Evolutionary conservation across 2,888 invertebrate genomes (phyloP).

Genomic region (Dioctria rufipes): DNA sequence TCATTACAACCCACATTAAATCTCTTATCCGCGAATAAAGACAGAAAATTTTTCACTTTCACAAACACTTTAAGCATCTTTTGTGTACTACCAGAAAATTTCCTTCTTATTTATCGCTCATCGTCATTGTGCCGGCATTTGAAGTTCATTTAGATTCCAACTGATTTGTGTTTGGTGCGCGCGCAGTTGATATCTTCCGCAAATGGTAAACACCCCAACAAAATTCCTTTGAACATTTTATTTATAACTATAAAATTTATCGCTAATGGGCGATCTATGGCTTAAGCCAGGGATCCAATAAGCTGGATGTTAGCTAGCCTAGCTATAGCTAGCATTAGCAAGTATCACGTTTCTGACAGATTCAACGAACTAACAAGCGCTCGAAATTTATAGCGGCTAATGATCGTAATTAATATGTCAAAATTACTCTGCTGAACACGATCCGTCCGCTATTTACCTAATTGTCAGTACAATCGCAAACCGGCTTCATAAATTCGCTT

Average conservation of each 20-base stretch:
- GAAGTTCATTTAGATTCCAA: slow-evolving; percentile 37
- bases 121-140: slow-evolving; percentile 32
- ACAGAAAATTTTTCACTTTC: too few species aligned
- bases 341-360: slow-evolving; percentile 52
- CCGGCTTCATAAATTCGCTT: slow-evolving; percentile 36
- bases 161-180: slow-evolving; percentile 14
- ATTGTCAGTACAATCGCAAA: slow-evolving; percentile 39
- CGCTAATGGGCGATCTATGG: slow-evolving; percentile 21
- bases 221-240: slow-evolving; percentile 12
- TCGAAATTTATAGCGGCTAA: slow-evolving; percentile 62
- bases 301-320: neutral
- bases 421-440: slow-evolving; percentile 60
- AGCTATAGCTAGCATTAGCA: neutral
- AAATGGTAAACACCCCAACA: slow-evolving; percentile 25
- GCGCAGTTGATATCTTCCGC: slow-evolving; percentile 37
- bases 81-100: neutral
- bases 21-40: too few species aligned
- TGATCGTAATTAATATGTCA: slow-evolving; percentile 63
- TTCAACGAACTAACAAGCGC: slow-evolving; percentile 59
- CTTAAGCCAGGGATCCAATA: slow-evolving; percentile 20
- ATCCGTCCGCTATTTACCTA: slow-evolving; percentile 54
- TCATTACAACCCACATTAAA: too few species aligned
- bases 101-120: slow-evolving; percentile 21
- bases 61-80: too few species aligned
- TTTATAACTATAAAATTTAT: slow-evolving; percentile 20